Conservation (phyloP, 2,113 vertebrate species). For the Calcarius ornatus region DNA sequence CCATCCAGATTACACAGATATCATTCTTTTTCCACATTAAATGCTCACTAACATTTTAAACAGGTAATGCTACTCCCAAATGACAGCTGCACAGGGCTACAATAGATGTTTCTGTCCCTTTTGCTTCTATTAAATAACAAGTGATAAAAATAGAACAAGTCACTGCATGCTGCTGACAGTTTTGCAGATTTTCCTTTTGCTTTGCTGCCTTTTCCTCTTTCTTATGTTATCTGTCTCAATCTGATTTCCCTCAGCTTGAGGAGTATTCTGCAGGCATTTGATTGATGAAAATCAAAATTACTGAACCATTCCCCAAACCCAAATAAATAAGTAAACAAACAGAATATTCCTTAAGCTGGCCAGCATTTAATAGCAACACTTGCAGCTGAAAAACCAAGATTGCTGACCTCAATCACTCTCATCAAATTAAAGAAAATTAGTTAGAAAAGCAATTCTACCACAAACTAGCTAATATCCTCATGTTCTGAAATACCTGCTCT, state of each 20-base stretch:
- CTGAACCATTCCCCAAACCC: neutral
- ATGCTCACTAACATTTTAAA: neutral
- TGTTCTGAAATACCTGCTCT: neutral
- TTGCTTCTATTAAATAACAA: neutral
- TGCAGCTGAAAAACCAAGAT: neutral
- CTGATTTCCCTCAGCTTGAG: neutral
- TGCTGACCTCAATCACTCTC: neutral
- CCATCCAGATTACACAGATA: neutral
- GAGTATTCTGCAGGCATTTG: neutral
- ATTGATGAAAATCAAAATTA: neutral
- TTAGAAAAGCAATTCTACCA: slow-evolving; percentile 1
- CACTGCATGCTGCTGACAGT: neutral
- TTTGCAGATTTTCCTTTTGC: slow-evolving; percentile 14
- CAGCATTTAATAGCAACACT: neutral
- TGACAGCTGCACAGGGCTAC: neutral
- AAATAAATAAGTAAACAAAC: slow-evolving; percentile 4
- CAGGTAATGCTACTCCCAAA: neutral
- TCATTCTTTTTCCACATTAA: neutral
- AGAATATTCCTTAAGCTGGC: neutral
- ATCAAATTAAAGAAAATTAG: neutral
- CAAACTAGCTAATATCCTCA: neutral
- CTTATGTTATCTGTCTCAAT: neutral
- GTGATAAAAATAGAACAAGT: neutral
- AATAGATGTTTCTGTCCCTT: neutral
- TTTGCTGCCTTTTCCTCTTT: neutral